These are phyloP conservation scores for Apamea sordens DNA, from an alignment of 2,888 invertebrate genomes.

Conservation along the genomic window DNA sequence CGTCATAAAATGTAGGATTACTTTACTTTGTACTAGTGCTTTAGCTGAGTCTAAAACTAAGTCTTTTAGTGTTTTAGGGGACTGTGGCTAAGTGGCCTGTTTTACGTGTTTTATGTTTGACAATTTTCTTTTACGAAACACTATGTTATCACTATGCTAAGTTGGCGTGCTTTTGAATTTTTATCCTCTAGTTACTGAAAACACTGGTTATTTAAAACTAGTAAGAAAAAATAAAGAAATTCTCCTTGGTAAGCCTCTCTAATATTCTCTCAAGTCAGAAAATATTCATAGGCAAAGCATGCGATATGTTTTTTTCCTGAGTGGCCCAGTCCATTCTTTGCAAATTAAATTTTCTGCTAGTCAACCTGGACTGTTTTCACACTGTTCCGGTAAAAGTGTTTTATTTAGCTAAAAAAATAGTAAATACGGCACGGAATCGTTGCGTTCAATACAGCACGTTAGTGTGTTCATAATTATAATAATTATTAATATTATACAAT, in stretches of 20 bases:
- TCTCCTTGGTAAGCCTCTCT: background rate
- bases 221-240: background rate
- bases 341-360: conserved; percentile 40
- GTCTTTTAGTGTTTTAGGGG: conserved; percentile 39
- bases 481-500: background rate
- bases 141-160: no score
- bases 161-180: background rate
- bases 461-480: background rate
- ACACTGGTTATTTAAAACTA: background rate
- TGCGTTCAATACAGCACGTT: background rate
- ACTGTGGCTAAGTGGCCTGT: conserved; percentile 2
- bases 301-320: conserved; percentile 24
- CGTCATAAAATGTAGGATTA: conserved; percentile 61
- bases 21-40: conserved; percentile 56
- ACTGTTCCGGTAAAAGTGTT: background rate
- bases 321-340: conserved; percentile 4
- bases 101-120: conserved; percentile 4
- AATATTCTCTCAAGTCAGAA: conserved; percentile 25
- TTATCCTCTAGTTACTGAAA: background rate
- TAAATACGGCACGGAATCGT: no score
- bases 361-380: background rate
- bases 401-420: background rate
- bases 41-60: conserved; percentile 38
- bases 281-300: conserved; percentile 40
- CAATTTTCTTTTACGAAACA: conserved; percentile 1